Percentiles rank a stretch among this genome's conserved stretches.
These are phyloP conservation scores for Ivindomyrus marchei DNA, from an alignment of 2,113 vertebrate species.

Conservation along the genomic window DNA sequence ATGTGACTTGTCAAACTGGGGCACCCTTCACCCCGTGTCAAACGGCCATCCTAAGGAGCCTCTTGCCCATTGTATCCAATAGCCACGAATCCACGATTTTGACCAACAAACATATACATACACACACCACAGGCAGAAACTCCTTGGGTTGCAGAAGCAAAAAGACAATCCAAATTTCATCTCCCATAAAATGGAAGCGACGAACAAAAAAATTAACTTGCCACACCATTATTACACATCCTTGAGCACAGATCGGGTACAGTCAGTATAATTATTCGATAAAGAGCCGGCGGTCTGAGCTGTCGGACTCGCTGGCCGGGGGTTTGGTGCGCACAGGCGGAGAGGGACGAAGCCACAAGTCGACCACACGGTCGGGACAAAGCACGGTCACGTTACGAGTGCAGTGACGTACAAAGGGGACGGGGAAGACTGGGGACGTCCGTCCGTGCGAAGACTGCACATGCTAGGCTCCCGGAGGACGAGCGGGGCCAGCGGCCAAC, in stretches of 20 bases:
- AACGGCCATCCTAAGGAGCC: constrained; percentile 15
- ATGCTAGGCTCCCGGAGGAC: neutral
- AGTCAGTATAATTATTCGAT: neutral
- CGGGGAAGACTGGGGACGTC: constrained; percentile 45
- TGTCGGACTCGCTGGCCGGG: neutral
- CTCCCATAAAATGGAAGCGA: neutral
- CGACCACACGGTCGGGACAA: constrained; percentile 20
- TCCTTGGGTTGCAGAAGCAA: neutral
- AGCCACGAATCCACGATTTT: constrained; percentile 4
- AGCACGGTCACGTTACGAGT: constrained; percentile 27
- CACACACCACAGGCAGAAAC: neutral
- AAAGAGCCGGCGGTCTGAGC: neutral
- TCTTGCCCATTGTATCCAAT: neutral
- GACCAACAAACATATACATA: neutral
- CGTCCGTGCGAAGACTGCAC: constrained; percentile 20
- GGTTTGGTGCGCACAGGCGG: neutral
- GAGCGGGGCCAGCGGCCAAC: neutral
- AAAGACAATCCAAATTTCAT: neutral
- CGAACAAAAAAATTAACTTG: neutral
- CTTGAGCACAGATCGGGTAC: neutral
- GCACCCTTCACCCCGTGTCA: constrained; percentile 19
- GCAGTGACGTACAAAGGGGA: constrained; percentile 25
- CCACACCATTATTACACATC: neutral
- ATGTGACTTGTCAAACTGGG: constrained; percentile 37
- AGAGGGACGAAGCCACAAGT: constrained; percentile 4